Evolutionary conservation across 2,888 invertebrate species (phyloP).

Genomic region (Camptogramma bilineatum): DNA sequence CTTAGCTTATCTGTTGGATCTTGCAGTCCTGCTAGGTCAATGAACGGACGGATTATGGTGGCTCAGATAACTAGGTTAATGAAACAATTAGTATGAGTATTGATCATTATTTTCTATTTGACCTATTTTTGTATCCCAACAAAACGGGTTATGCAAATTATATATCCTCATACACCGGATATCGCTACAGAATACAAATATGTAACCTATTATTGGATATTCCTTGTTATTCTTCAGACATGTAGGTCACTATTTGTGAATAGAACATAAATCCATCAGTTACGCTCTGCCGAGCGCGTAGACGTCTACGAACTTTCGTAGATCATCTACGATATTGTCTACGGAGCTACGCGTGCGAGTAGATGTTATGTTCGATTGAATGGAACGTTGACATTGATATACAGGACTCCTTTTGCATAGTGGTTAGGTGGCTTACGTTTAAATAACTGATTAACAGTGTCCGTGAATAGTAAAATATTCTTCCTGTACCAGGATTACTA

Average conservation of each 20-base stretch:
- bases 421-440: not conserved
- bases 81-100: not conserved
- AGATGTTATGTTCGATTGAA: not conserved
- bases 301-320: slow-evolving; percentile 43
- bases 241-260: slow-evolving; percentile 23
- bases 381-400: not conserved
- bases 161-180: slow-evolving; percentile 7
- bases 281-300: slow-evolving; percentile 32
- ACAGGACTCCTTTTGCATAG: not conserved
- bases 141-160: slow-evolving; percentile 4
- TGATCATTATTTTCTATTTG: not conserved
- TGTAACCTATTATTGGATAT: slow-evolving; percentile 5
- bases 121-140: slow-evolving; percentile 3
- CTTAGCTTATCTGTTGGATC: too few species aligned
- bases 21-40: too few species aligned
- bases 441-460: too few species aligned
- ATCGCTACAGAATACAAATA: slow-evolving; percentile 11
- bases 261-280: slow-evolving; percentile 23
- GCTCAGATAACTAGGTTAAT: too few species aligned
- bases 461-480: too few species aligned
- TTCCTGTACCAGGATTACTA: too few species aligned
- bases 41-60: too few species aligned
- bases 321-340: slow-evolving; percentile 37
- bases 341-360: slow-evolving; percentile 9
- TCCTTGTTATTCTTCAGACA: slow-evolving; percentile 18